Conservation (phyloP, 2,797 vertebrate genomes). For the Enteromius viviparus region DNA sequence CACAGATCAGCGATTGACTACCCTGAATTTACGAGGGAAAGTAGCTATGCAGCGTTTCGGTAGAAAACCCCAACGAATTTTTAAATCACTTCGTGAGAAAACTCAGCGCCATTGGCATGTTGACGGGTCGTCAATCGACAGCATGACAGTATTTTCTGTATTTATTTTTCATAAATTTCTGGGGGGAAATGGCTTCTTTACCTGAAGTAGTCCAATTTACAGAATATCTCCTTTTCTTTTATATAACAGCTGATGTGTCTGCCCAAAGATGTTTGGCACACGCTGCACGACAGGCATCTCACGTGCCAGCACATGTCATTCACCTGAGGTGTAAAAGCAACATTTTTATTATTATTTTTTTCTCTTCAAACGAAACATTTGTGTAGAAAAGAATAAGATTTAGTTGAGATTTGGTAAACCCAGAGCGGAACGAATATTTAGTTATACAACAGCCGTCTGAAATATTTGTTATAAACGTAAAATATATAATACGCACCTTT, state of each 20-base stretch:
- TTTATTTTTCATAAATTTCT: background rate
- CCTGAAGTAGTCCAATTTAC: slow-evolving; percentile 99
- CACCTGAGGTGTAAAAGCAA: slow-evolving; percentile 75
- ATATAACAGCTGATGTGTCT: slow-evolving; percentile 97
- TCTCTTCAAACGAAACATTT: background rate
- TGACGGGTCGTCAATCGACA: background rate
- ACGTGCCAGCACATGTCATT: slow-evolving; percentile 97
- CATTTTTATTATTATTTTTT: background rate
- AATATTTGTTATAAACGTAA: background rate
- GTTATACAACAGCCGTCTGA: background rate
- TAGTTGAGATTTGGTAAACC: background rate
- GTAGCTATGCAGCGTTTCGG: background rate
- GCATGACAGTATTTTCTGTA: background rate
- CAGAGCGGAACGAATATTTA: background rate
- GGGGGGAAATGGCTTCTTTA: background rate
- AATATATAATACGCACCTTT: slow-evolving; percentile 79
- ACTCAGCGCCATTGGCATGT: background rate
- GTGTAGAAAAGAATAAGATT: background rate
- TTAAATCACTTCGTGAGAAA: background rate
- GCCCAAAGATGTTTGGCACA: slow-evolving; percentile 91
- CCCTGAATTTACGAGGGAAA: background rate
- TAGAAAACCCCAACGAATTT: background rate
- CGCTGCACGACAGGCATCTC: slow-evolving; percentile 93
- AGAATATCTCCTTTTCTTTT: slow-evolving; percentile 96
- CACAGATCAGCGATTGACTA: background rate